A percentile compares a stretch with the other conserved stretches of the same genome.
Evolutionary conservation across 2,888 invertebrate species (phyloP).

Genomic region (Luffia ferchaultella): DNA sequence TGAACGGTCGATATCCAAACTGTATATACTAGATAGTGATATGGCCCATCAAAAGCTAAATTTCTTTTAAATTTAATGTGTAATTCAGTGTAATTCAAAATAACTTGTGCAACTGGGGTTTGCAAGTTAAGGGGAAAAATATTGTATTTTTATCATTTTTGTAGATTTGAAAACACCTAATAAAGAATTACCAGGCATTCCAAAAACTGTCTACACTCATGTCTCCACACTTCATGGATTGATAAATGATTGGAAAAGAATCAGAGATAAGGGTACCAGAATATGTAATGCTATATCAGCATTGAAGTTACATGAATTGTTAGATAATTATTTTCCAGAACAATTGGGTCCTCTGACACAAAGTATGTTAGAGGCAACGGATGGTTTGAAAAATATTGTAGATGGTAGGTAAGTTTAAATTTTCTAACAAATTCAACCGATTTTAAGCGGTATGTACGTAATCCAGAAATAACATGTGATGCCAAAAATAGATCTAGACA

Average conservation of each 20-base stretch:
- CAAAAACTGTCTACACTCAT: conserved; percentile 46
- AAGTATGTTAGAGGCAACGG: conserved; percentile 29
- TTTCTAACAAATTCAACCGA: too few species aligned
- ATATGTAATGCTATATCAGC: conserved; percentile 33
- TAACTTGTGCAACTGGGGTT: too few species aligned
- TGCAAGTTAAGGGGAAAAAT: too few species aligned
- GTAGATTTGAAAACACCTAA: conserved; percentile 38
- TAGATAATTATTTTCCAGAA: conserved; percentile 39
- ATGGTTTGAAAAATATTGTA: conserved; percentile 30
- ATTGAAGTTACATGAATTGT: conserved; percentile 38
- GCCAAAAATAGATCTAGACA: too few species aligned
- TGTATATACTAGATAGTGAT: too few species aligned
- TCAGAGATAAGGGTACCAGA: conserved; percentile 38
- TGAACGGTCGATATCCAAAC: too few species aligned
- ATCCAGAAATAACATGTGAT: too few species aligned
- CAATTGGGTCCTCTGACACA: conserved; percentile 34
- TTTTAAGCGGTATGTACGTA: too few species aligned
- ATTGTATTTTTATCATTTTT: conserved; percentile 17
- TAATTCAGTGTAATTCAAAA: too few species aligned
- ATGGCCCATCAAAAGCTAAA: too few species aligned
- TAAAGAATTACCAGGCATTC: conserved; percentile 37
- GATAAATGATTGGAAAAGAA: conserved; percentile 35
- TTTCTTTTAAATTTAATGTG: too few species aligned
- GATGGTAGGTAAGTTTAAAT: conserved; percentile 38
- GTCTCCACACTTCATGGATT: conserved; percentile 35